Evolutionary conservation across 2,888 invertebrate species (phyloP).

Genomic region (Lysandra bellargus): DNA sequence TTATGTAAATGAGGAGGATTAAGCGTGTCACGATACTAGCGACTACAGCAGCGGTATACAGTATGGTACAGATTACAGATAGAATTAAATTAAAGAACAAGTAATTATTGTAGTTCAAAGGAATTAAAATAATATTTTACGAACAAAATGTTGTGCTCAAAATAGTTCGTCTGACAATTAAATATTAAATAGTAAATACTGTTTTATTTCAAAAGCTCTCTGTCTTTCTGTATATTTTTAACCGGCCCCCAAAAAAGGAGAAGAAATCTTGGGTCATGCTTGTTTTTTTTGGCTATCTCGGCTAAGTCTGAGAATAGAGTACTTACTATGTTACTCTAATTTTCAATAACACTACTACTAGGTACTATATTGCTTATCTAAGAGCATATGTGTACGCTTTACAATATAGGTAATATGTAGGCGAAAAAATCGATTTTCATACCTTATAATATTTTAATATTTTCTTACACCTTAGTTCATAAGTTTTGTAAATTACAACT

Average conservation of each 20-base stretch:
- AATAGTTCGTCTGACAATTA: too few species aligned
- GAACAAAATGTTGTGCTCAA: too few species aligned
- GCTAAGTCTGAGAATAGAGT: neutral
- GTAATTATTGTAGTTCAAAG: neutral
- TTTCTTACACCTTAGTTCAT: too few species aligned
- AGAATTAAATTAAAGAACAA: too few species aligned
- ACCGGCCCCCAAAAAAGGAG: neutral
- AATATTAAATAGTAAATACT: neutral
- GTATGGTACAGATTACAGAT: neutral
- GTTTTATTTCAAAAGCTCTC: neutral
- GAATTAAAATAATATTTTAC: neutral
- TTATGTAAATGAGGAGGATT: constrained; percentile 62
- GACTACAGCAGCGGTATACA: constrained; percentile 12
- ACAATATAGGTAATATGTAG: too few species aligned
- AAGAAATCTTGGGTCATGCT: neutral
- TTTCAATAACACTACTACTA: too few species aligned
- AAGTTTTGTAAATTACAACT: too few species aligned
- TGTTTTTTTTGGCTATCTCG: neutral
- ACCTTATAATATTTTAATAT: too few species aligned
- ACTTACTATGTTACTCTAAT: neutral
- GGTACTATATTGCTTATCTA: too few species aligned
- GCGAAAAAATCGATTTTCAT: too few species aligned
- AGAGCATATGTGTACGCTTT: too few species aligned
- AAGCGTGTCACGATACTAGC: constrained; percentile 51
- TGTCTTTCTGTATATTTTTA: neutral